phyloP scores from a whole-genome alignment of 2,888 invertebrate species.

The Andrena flavipes region DNA sequence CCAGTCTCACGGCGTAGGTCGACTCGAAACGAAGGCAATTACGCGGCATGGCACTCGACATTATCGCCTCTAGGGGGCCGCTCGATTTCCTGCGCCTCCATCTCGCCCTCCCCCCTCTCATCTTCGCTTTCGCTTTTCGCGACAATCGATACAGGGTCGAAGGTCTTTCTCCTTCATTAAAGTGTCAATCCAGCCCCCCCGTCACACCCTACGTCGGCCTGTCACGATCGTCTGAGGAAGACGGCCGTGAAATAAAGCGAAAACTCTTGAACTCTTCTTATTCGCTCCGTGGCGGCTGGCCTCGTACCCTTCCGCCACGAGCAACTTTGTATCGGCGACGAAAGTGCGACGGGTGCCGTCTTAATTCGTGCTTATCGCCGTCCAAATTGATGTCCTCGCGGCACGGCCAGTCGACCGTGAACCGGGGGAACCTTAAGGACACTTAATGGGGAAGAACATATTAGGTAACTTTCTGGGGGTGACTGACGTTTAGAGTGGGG shows the following conservation, averaged over 20 bases:
- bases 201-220: slow-evolving; percentile 7
- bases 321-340: slow-evolving; percentile 54
- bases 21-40: slow-evolving; percentile 80
- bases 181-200: slow-evolving; percentile 77
- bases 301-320: slow-evolving; percentile 6
- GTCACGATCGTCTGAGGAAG: slow-evolving; percentile 61
- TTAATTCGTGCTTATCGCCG: slow-evolving; percentile 53
- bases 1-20: slow-evolving; percentile 50
- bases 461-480: slow-evolving; percentile 7
- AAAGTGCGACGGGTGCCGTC: slow-evolving; percentile 45
- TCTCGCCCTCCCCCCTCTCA: slow-evolving; percentile 22
- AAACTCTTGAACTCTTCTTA: slow-evolving; percentile 65
- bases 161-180: slow-evolving; percentile 80
- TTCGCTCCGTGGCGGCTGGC: slow-evolving; percentile 11
- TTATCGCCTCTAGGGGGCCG: slow-evolving; percentile 76
- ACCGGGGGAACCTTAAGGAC: background rate
- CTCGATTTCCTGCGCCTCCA: slow-evolving; percentile 74
- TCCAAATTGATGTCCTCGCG: slow-evolving; percentile 30
- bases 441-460: slow-evolving; percentile 25
- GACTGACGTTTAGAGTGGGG: background rate
- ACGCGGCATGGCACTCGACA: slow-evolving; percentile 78
- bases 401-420: background rate
- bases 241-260: slow-evolving; percentile 72
- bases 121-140: slow-evolving; percentile 68
- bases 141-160: slow-evolving; percentile 71